Percentiles rank a stretch among this genome's conserved stretches.
Conservation (phyloP, 2,797 vertebrate species). For the Myiotriccus ornatus region DNA sequence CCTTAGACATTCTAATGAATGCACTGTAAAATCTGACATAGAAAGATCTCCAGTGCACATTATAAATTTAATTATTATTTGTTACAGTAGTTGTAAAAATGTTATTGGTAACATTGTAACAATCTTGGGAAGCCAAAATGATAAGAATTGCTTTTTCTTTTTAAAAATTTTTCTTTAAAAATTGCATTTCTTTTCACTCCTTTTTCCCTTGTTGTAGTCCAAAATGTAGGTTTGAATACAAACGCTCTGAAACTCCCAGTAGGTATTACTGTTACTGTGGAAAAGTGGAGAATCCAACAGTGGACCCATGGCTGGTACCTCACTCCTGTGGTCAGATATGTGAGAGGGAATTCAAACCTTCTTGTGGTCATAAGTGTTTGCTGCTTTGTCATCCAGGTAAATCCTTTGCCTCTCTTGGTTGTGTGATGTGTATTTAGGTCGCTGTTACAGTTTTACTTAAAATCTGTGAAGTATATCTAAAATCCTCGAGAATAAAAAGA, state of each 20-base stretch:
- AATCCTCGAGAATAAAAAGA: not conserved
- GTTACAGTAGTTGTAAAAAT: not conserved
- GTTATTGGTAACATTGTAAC: not conserved
- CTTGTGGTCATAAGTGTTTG: conserved; percentile 93
- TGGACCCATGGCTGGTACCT: conserved; percentile 94
- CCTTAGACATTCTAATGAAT: not conserved
- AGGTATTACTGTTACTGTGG: conserved; percentile 94
- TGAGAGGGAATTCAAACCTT: conserved; percentile 86
- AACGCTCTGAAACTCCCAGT: conserved; percentile 84
- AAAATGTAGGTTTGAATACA: conserved; percentile 93
- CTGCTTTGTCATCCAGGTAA: conserved; percentile 96
- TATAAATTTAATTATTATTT: not conserved
- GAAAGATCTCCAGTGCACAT: not conserved
- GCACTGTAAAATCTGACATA: not conserved
- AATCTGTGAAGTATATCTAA: not conserved
- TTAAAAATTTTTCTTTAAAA: not conserved
- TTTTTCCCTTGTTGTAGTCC: conserved; percentile 77
- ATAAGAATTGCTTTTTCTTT: not conserved
- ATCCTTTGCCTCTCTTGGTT: not conserved
- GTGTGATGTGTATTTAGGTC: not conserved
- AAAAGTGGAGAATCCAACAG: conserved; percentile 88
- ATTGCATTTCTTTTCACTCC: not conserved
- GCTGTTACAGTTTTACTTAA: not conserved
- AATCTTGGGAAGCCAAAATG: not conserved
- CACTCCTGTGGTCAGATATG: conserved; percentile 95